A percentile compares a stretch with the other conserved stretches of the same genome.
Evolutionary conservation across 2,797 vertebrate genomes (phyloP).

Genomic region (Anniella stebbinsi): DNA sequence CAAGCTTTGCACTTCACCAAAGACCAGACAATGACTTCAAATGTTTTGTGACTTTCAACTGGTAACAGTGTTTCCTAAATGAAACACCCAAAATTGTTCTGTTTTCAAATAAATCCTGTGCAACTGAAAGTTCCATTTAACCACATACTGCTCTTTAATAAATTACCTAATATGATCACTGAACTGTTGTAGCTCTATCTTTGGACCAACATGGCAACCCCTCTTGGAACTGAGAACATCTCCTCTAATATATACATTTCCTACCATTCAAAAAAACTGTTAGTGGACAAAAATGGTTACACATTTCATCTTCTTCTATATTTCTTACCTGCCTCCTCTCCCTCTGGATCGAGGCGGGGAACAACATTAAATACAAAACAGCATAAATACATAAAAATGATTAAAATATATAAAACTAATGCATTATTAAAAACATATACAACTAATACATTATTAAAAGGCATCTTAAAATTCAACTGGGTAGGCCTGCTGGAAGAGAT

Average conservation of each 20-base stretch:
- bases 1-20: background rate
- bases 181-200: background rate
- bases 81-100: background rate
- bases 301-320: too few species aligned
- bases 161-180: background rate
- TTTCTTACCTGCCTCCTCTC: too few species aligned
- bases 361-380: too few species aligned
- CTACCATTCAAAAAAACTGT: background rate
- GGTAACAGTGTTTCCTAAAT: background rate
- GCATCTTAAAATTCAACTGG: too few species aligned
- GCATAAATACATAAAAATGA: too few species aligned
- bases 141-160: background rate
- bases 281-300: background rate
- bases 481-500: too few species aligned
- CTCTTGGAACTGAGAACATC: background rate
- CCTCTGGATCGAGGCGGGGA: too few species aligned
- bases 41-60: background rate
- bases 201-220: background rate
- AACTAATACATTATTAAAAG: too few species aligned
- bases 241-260: background rate
- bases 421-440: too few species aligned
- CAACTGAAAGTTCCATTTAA: constrained; percentile 1
- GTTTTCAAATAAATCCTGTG: background rate
- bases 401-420: too few species aligned
- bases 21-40: background rate